A percentile compares a stretch with the other conserved stretches of the same genome.
Evolutionary conservation across 35 echinoderm and acorn worm species (phyloP).

Genomic region (Strongylocentrotus purpuratus): DNA sequence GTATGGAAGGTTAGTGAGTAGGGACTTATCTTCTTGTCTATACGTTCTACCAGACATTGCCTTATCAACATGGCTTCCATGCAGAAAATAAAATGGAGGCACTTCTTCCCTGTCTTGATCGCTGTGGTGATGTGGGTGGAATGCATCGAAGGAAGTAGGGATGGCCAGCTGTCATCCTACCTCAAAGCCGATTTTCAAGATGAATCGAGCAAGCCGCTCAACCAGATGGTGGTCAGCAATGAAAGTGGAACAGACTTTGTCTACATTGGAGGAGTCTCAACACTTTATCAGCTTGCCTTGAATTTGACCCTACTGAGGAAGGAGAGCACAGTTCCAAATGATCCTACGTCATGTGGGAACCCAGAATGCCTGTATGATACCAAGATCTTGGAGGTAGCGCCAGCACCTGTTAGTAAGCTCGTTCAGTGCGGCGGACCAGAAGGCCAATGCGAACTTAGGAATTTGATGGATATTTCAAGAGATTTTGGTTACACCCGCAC

Average conservation of each 20-base stretch:
- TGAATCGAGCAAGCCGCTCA: not conserved
- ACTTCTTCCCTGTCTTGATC: not conserved
- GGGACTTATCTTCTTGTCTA: not conserved
- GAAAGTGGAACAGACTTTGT: not conserved
- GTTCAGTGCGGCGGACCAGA: not conserved
- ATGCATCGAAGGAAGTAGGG: not conserved
- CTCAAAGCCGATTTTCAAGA: not conserved
- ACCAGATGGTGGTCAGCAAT: slow-evolving; percentile 25
- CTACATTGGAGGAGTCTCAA: not conserved
- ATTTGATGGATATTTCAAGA: not conserved
- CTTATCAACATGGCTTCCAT: not conserved
- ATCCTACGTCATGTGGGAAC: not conserved
- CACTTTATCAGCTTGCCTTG: not conserved
- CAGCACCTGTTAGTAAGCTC: not conserved
- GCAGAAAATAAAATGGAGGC: not conserved
- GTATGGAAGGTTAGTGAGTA: not conserved
- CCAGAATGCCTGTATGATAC: not conserved
- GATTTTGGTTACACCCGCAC: not conserved
- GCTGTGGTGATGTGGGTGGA: not conserved
- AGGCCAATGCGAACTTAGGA: not conserved
- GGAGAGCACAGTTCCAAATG: not conserved
- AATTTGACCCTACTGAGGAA: not conserved
- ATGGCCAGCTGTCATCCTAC: not conserved
- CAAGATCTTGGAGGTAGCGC: not conserved
- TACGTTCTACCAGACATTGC: not conserved